These are phyloP conservation scores for Calliphora vomitoria DNA, from an alignment of 2,888 invertebrate genomes.

Conservation along the genomic window DNA sequence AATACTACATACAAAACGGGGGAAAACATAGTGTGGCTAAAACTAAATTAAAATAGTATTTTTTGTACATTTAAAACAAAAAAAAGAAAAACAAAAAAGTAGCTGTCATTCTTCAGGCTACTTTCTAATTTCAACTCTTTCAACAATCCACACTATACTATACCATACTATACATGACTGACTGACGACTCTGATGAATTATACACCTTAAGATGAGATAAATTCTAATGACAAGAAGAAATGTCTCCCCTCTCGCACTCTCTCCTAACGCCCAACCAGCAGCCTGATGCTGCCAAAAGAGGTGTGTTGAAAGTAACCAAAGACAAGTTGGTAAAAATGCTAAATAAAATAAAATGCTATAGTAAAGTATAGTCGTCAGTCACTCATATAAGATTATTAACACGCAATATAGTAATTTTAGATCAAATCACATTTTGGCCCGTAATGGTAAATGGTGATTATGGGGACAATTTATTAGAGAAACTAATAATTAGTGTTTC, in stretches of 20 bases:
- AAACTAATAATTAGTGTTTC: slow-evolving; percentile 51
- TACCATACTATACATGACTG: slow-evolving; percentile 6
- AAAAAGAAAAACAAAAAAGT: neutral
- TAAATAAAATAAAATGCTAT: slow-evolving; percentile 20
- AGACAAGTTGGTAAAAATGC: slow-evolving; percentile 24
- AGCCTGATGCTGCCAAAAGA: slow-evolving; percentile 11
- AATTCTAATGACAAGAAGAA: slow-evolving; percentile 71
- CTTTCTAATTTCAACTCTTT: slow-evolving; percentile 71
- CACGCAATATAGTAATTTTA: slow-evolving; percentile 75
- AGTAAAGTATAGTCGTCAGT: slow-evolving; percentile 13
- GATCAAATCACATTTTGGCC: slow-evolving; percentile 48
- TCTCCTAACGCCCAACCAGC: too few species aligned
- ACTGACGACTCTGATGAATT: slow-evolving; percentile 68
- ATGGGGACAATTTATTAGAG: slow-evolving; percentile 69
- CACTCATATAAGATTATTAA: slow-evolving; percentile 65
- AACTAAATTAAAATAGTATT: slow-evolving; percentile 70
- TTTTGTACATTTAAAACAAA: slow-evolving; percentile 40
- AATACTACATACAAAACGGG: neutral
- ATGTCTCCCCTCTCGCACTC: slow-evolving; percentile 31
- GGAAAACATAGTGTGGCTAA: slow-evolving; percentile 32
- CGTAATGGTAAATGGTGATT: slow-evolving; percentile 59
- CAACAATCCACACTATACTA: slow-evolving; percentile 32
- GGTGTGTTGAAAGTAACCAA: slow-evolving; percentile 42
- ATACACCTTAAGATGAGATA: slow-evolving; percentile 70
- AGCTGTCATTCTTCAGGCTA: slow-evolving; percentile 71